phyloP scores from a whole-genome alignment of 2,113 vertebrate species.

The Myodes glareolus region DNA sequence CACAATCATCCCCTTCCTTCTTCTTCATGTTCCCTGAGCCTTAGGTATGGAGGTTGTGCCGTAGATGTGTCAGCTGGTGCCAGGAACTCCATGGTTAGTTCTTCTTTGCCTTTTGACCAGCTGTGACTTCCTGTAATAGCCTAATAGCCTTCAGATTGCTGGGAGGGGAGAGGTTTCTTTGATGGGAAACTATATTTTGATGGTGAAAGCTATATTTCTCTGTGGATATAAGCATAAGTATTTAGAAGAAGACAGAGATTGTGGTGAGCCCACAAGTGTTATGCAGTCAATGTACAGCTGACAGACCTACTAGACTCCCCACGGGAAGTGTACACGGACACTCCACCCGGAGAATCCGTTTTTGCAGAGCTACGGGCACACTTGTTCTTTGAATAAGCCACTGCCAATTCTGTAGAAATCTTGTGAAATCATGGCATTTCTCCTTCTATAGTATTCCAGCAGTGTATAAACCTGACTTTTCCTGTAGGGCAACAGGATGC shows the following conservation, averaged over 20 bases:
- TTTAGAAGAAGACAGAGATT: neutral
- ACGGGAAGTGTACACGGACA: too few relatives aligned
- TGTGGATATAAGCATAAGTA: neutral
- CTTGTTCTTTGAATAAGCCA: too few relatives aligned
- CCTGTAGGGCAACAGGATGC: too few relatives aligned
- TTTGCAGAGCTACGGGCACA: too few relatives aligned
- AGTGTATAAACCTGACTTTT: too few relatives aligned
- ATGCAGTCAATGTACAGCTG: too few relatives aligned
- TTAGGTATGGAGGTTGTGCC: neutral
- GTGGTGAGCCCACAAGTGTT: too few relatives aligned
- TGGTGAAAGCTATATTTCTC: neutral
- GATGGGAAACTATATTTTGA: neutral
- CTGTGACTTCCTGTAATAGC: neutral
- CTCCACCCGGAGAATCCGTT: too few relatives aligned
- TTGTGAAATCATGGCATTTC: too few relatives aligned
- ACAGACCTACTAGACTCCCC: too few relatives aligned
- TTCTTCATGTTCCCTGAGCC: neutral
- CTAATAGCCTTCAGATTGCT: neutral
- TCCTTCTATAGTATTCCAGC: too few relatives aligned
- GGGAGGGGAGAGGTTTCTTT: neutral
- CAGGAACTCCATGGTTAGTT: neutral
- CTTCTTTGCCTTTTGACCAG: neutral
- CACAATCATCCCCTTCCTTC: neutral
- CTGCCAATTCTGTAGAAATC: too few relatives aligned
- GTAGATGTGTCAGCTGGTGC: neutral